A percentile compares a stretch with the other conserved stretches of the same genome.
Evolutionary conservation across 30 jellyfish, hydroid and myxozoan species (phyloP).

Genomic region (Aurelia coerulea): DNA sequence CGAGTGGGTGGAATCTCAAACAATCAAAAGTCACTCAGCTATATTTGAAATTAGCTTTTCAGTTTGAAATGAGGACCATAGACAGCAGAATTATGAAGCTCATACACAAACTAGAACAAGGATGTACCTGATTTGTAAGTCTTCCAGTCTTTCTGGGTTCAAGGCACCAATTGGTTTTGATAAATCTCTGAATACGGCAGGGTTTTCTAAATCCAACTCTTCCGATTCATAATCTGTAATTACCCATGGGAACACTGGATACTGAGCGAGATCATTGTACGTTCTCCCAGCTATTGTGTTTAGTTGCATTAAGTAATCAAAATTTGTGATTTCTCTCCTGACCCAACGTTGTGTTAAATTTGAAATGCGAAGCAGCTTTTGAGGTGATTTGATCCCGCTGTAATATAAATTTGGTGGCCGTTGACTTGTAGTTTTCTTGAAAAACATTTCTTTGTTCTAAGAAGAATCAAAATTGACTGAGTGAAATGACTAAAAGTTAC

Average conservation of each 20-base stretch:
- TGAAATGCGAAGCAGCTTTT: constrained; percentile 80
- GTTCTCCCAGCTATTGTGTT: constrained; percentile 98
- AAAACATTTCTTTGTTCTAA: constrained; percentile 77
- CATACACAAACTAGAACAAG: background rate
- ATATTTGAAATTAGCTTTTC: too few relatives aligned
- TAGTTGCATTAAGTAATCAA: constrained; percentile 90
- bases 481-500: too few relatives aligned
- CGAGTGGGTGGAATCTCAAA: too few relatives aligned
- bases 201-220: constrained; percentile 69
- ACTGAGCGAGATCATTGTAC: constrained; percentile 95
- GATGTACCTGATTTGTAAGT: constrained; percentile 65
- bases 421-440: constrained; percentile 59
- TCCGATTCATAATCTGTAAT: constrained; percentile 81
- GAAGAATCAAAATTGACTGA: background rate
- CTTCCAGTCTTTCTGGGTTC: constrained; percentile 65
- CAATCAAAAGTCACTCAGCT: too few relatives aligned
- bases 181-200: constrained; percentile 79
- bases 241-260: constrained; percentile 99
- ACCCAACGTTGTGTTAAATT: constrained; percentile 91
- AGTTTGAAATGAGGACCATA: too few relatives aligned
- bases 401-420: constrained; percentile 82
- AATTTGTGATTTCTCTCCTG: constrained; percentile 86
- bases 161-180: constrained; percentile 93
- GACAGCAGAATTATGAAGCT: background rate
- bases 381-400: constrained; percentile 94